Percentiles rank a stretch among this genome's conserved stretches.
Conservation (phyloP, 2,113 vertebrate species). For the Casuarius casuarius region DNA sequence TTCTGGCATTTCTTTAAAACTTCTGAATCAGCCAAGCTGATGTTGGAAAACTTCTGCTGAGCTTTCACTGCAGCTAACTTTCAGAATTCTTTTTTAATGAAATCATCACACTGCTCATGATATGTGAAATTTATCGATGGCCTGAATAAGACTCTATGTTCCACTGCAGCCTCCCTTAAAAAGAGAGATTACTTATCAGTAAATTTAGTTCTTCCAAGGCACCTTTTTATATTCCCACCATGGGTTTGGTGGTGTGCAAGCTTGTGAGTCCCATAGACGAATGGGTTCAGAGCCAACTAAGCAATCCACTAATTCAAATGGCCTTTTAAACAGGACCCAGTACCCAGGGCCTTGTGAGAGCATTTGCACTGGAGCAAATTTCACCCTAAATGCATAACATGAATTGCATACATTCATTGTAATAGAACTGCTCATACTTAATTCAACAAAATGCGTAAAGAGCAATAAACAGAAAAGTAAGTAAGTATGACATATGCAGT, state of each 20-base stretch:
- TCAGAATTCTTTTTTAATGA: conserved; percentile 41
- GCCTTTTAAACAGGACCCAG: neutral
- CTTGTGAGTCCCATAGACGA: neutral
- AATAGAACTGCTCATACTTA: neutral
- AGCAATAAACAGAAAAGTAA: neutral
- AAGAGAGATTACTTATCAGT: neutral
- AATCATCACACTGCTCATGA: neutral
- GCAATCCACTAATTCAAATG: neutral
- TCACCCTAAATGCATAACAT: neutral
- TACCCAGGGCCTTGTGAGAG: neutral
- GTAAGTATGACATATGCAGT: neutral
- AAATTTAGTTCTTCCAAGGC: neutral
- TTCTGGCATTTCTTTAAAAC: conserved; percentile 50
- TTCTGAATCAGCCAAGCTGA: conserved; percentile 15
- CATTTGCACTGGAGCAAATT: neutral
- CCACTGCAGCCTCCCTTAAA: neutral
- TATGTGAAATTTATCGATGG: conserved; percentile 32
- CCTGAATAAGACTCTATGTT: conserved; percentile 38
- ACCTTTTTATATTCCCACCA: neutral
- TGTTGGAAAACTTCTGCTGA: conserved; percentile 20
- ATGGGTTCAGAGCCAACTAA: neutral
- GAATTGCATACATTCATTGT: neutral
- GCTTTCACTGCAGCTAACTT: conserved; percentile 13
- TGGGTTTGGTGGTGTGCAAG: neutral
- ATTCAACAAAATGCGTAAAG: neutral